Evolutionary conservation across 2,113 vertebrate species (phyloP).

Genomic region (Malurus cyaneus): DNA sequence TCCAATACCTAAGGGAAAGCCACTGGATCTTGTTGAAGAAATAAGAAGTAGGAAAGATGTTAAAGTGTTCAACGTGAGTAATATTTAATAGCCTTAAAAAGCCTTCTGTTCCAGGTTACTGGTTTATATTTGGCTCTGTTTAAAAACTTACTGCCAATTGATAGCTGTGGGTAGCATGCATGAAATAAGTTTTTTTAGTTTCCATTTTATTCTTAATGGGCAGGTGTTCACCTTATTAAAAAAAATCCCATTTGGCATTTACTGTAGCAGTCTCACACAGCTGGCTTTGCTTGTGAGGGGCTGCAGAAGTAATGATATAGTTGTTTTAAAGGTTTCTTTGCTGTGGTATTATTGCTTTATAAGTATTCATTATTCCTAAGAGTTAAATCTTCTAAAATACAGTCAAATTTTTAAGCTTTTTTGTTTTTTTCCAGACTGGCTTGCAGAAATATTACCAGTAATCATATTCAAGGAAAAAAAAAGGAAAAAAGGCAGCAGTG

Average conservation of each 20-base stretch:
- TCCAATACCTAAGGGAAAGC: constrained; percentile 86
- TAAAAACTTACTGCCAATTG: background rate
- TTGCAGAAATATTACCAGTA: background rate
- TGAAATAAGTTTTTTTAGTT: background rate
- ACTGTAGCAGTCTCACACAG: background rate
- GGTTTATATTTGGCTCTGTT: background rate
- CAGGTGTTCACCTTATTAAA: constrained; percentile 53
- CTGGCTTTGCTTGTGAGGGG: constrained; percentile 29
- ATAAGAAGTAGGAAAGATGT: constrained; percentile 85
- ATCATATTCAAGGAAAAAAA: background rate
- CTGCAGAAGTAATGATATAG: background rate
- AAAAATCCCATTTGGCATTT: background rate
- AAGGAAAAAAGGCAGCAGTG: background rate
- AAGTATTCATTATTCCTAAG: constrained; percentile 15
- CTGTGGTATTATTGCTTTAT: background rate
- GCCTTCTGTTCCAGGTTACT: background rate
- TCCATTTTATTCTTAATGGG: constrained; percentile 39
- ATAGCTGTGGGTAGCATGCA: background rate
- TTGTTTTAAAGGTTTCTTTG: constrained; percentile 27
- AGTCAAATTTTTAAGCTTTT: background rate
- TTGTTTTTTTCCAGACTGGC: background rate
- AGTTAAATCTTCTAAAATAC: background rate
- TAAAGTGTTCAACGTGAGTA: constrained; percentile 87
- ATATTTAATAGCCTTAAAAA: constrained; percentile 1
- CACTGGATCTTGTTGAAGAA: constrained; percentile 89